A percentile compares a stretch with the other conserved stretches of the same genome.
Conservation (phyloP, 2,888 invertebrate genomes). For the Limnephilus rhombicus region DNA sequence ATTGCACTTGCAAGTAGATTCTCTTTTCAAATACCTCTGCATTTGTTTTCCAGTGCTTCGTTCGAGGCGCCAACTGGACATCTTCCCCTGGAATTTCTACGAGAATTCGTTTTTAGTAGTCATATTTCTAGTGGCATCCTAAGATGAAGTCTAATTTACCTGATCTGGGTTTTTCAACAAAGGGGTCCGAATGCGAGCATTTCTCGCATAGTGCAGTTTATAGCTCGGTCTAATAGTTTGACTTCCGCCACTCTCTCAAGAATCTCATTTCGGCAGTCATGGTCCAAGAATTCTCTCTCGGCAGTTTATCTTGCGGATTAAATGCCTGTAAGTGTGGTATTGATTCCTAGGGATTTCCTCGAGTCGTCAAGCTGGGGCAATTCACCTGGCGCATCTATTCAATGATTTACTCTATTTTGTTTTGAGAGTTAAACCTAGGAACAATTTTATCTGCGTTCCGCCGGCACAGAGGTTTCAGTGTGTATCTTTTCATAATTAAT, state of each 20-base stretch:
- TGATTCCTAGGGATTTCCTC: neutral
- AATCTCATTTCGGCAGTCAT: neutral
- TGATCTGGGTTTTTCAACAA: neutral
- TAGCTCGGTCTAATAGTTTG: neutral
- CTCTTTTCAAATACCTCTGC: neutral
- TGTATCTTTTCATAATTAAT: neutral
- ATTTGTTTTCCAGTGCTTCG: neutral
- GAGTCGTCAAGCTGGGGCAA: too few relatives aligned
- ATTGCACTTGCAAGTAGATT: neutral
- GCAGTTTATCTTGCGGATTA: neutral
- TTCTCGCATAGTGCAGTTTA: neutral
- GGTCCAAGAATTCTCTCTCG: neutral
- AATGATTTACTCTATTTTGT: too few relatives aligned
- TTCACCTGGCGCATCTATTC: too few relatives aligned
- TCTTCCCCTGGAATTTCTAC: neutral
- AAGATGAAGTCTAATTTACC: neutral
- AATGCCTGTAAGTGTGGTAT: neutral
- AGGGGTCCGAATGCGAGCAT: neutral
- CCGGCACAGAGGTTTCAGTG: neutral
- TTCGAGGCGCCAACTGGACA: neutral
- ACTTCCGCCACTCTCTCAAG: neutral
- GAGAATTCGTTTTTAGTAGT: neutral
- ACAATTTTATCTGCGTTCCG: neutral
- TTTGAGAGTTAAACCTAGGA: too few relatives aligned
- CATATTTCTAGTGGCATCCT: neutral